phyloP scores from a whole-genome alignment of 2,888 invertebrate species.

The Orthonychiurus folsomi region DNA sequence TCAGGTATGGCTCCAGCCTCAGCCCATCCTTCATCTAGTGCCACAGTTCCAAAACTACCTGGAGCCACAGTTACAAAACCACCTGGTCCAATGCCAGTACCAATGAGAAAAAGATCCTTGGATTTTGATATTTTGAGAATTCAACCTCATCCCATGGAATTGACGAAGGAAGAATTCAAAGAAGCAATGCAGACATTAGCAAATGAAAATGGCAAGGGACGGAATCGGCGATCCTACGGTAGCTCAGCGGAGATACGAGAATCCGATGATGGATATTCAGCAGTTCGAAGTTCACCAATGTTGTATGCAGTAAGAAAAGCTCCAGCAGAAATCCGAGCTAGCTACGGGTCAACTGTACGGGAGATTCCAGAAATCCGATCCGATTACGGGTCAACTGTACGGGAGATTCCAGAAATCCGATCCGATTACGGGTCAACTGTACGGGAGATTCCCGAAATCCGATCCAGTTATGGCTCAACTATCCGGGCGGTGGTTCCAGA shows the following conservation, averaged over 20 bases:
- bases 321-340: no score
- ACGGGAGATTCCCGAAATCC: not conserved
- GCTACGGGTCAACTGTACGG: not conserved
- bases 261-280: not conserved
- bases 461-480: not conserved
- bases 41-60: not conserved
- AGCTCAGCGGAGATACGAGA: not conserved
- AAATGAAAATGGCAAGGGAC: not conserved
- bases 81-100: no score
- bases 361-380: not conserved
- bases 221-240: not conserved
- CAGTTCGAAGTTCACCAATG: no score
- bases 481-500: no score
- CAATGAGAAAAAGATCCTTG: no score
- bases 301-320: no score
- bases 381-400: not conserved
- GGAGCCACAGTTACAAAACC: not conserved
- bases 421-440: not conserved
- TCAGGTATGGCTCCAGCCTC: not conserved
- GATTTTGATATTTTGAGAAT: not conserved
- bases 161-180: slow-evolving; percentile 2
- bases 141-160: not conserved
- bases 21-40: not conserved
- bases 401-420: not conserved
- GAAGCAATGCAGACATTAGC: not conserved